Conservation (phyloP, 2,797 vertebrate species). For the Poeciliopsis infans region DNA sequence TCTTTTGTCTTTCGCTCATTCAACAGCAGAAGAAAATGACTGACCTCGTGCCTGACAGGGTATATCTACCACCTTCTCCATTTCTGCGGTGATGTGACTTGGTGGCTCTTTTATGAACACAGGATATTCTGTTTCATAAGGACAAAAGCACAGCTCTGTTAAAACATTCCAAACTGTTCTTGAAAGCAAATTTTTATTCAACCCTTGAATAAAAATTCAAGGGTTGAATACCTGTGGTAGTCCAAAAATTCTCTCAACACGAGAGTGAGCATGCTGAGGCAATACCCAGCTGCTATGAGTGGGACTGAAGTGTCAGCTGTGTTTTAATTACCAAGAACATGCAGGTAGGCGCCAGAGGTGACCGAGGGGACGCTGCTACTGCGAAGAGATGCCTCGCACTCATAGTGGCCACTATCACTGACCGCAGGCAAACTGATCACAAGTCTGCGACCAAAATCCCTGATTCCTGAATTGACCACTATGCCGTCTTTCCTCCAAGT, state of each 20-base stretch:
- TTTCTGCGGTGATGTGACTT: slow-evolving; percentile 93
- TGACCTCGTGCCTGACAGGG: slow-evolving; percentile 91
- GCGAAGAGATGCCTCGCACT: slow-evolving; percentile 91
- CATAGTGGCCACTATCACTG: slow-evolving; percentile 89
- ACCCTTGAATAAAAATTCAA: background rate
- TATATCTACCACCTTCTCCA: slow-evolving; percentile 97
- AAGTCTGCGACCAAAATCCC: slow-evolving; percentile 90
- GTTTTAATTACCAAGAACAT: slow-evolving; percentile 86
- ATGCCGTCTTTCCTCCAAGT: slow-evolving; percentile 91
- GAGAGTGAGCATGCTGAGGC: slow-evolving; percentile 24
- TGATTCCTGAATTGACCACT: slow-evolving; percentile 85
- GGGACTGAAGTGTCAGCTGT: slow-evolving; percentile 10
- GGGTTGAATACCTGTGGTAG: slow-evolving; percentile 8
- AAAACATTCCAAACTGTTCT: slow-evolving; percentile 29
- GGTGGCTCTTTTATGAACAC: slow-evolving; percentile 93
- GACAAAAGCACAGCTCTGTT: slow-evolving; percentile 4
- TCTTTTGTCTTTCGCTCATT: slow-evolving; percentile 17
- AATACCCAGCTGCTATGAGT: slow-evolving; percentile 23
- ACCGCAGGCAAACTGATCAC: slow-evolving; percentile 87
- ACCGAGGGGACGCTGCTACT: slow-evolving; percentile 89
- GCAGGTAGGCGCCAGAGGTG: slow-evolving; percentile 84
- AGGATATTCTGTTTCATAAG: slow-evolving; percentile 83
- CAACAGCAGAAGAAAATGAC: slow-evolving; percentile 28
- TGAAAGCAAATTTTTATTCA: slow-evolving; percentile 15
- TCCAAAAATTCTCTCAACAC: slow-evolving; percentile 25